Conservation (phyloP, 2,888 invertebrate genomes). For the Erannis defoliaria region DNA sequence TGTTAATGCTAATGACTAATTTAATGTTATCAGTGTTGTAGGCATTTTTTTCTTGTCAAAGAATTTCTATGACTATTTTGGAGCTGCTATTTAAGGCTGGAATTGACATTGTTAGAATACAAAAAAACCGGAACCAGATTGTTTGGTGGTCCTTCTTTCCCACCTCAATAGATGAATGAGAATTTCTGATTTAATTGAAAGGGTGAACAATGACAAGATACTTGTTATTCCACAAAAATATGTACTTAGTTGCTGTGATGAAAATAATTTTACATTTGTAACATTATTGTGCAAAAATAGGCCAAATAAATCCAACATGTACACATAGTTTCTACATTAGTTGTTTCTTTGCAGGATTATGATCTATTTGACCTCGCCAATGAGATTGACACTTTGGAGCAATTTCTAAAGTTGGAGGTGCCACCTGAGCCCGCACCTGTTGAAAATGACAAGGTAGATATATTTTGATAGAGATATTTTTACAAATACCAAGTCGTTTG, state of each 20-base stretch:
- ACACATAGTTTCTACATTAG: background rate
- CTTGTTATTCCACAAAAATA: no score
- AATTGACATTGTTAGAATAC: background rate
- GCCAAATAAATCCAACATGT: background rate
- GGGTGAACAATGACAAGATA: no score
- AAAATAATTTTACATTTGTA: background rate
- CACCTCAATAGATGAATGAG: no score
- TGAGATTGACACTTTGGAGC: conserved; percentile 95
- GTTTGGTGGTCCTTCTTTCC: no score
- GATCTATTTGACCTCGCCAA: conserved; percentile 96
- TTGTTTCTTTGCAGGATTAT: conserved; percentile 90
- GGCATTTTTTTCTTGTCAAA: background rate
- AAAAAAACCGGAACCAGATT: no score
- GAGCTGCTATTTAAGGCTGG: background rate
- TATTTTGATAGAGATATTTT: conserved; percentile 18
- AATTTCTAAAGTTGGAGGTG: conserved; percentile 92
- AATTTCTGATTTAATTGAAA: no score
- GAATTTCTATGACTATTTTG: background rate
- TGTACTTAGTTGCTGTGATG: no score
- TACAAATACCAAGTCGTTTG: background rate
- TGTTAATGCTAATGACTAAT: conserved; percentile 22
- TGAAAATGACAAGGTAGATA: conserved; percentile 65
- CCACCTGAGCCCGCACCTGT: conserved; percentile 75
- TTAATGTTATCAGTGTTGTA: conserved; percentile 3
- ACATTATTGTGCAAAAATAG: background rate